Percentiles rank a stretch among this genome's conserved stretches.
Evolutionary conservation across 1,140 invertebrate species (phyloP).

Genomic region (Chironomus striatipennis): DNA sequence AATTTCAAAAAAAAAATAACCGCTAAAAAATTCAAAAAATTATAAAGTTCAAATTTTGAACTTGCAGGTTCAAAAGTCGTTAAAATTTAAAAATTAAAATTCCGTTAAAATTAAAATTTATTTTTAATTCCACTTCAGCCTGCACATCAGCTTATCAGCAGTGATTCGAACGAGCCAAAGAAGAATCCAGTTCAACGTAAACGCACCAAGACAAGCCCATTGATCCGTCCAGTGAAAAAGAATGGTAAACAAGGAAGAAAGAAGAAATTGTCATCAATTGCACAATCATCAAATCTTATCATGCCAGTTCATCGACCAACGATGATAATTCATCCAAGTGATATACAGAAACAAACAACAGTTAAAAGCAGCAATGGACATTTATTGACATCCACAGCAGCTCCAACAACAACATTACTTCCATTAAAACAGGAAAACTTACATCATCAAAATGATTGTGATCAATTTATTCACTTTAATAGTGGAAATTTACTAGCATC

Average conservation of each 20-base stretch:
- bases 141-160: background rate
- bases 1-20: too few species aligned
- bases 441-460: background rate
- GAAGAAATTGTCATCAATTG: background rate
- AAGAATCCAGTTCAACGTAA: background rate
- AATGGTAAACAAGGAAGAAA: background rate
- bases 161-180: conserved; percentile 1
- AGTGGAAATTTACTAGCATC: conserved; percentile 15
- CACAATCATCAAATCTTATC: background rate
- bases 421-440: background rate
- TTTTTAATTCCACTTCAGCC: background rate
- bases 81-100: too few species aligned
- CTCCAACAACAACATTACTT: background rate
- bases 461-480: conserved; percentile 12
- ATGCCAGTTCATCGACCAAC: conserved; percentile 4
- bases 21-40: too few species aligned
- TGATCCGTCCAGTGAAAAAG: conserved; percentile 22
- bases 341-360: background rate
- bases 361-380: background rate
- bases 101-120: background rate
- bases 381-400: background rate
- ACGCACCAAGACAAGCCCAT: background rate
- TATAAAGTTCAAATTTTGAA: too few species aligned
- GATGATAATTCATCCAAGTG: conserved; percentile 20
- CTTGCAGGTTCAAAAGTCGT: too few species aligned